Conservation (phyloP, 2,888 invertebrate genomes). For the Acrocyrtus sp. region DNA sequence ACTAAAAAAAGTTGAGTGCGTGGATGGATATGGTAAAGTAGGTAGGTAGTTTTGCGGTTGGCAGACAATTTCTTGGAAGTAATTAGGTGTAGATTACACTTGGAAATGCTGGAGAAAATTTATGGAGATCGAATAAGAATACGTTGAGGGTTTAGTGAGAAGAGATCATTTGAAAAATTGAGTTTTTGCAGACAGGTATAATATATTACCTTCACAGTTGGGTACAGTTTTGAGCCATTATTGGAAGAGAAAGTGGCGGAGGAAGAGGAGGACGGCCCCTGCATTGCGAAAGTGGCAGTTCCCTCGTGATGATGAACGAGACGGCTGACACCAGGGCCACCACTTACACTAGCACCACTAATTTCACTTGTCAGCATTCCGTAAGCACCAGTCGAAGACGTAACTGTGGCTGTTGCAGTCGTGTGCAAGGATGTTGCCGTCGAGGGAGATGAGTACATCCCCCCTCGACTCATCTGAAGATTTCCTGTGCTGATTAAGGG, state of each 20-base stretch:
- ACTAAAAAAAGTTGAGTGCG: no score
- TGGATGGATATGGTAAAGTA: no score
- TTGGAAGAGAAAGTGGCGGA: no score
- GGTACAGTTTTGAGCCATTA: constrained; percentile 56
- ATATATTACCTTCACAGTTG: constrained; percentile 60
- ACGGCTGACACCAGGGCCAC: constrained; percentile 24
- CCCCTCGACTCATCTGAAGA: not conserved
- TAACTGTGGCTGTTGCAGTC: constrained; percentile 8
- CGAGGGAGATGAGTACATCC: no score
- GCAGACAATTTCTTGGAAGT: no score
- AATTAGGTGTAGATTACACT: no score
- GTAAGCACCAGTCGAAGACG: not conserved
- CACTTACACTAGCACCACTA: constrained; percentile 4
- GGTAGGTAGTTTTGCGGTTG: no score
- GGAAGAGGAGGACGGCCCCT: constrained; percentile 8
- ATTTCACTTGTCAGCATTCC: constrained; percentile 17
- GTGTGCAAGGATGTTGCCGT: constrained; percentile 7
- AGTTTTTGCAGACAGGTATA: no score
- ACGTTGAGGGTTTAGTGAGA: no score
- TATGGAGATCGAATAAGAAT: no score
- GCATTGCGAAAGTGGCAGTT: constrained; percentile 2
- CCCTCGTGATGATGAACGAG: constrained; percentile 29
- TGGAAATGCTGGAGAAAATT: no score
- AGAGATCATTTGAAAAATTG: no score
- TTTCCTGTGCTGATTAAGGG: not conserved